Conservation (phyloP, 1,140 invertebrate genomes). For the Zaprionus kolodkinae region DNA sequence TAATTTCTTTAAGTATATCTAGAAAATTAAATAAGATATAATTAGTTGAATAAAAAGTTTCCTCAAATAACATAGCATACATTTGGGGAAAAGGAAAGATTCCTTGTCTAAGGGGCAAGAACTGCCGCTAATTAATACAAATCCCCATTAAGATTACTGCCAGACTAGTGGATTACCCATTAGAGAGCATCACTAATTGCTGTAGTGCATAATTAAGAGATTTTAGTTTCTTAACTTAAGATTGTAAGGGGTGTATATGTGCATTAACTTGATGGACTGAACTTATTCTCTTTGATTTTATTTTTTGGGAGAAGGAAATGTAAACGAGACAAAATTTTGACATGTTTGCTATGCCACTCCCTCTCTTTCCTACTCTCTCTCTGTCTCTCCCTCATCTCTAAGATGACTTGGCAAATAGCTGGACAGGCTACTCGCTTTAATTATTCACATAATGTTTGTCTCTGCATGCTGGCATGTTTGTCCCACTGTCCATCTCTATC, state of each 20-base stretch:
- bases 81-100: background rate
- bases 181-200: background rate
- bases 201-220: background rate
- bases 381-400: background rate
- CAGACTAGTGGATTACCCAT: background rate
- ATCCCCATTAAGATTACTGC: background rate
- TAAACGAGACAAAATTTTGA: background rate
- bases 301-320: background rate
- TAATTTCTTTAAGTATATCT: no score
- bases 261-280: background rate
- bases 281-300: conserved; percentile 11
- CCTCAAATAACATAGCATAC: conserved; percentile 13
- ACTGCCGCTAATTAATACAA: background rate
- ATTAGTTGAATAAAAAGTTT: background rate
- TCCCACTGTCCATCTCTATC: conserved; percentile 51
- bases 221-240: background rate
- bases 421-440: conserved; percentile 51
- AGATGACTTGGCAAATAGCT: conserved; percentile 8
- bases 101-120: background rate
- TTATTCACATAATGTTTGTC: conserved; percentile 64
- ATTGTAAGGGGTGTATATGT: background rate
- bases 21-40: no score
- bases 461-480: conserved; percentile 57
- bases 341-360: background rate
- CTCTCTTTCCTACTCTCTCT: background rate